phyloP scores from a whole-genome alignment of 1,140 invertebrate genomes.

The Eumaeus atala region DNA sequence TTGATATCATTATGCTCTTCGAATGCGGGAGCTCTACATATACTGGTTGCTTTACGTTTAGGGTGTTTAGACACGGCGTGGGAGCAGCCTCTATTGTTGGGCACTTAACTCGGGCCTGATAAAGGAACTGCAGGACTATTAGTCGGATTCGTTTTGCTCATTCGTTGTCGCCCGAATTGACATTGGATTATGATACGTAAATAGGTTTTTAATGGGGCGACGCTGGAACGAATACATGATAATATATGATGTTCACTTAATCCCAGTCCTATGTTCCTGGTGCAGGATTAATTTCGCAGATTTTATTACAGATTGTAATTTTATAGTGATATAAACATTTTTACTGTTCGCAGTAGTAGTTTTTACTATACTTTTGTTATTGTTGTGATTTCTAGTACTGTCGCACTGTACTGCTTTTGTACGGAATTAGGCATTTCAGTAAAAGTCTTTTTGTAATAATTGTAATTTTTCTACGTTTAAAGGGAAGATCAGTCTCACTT shows the following conservation, averaged over 20 bases:
- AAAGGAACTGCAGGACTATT: slow-evolving; percentile 70
- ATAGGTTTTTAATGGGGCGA: slow-evolving; percentile 42
- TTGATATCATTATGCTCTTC: slow-evolving; percentile 6
- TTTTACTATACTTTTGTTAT: too few species aligned
- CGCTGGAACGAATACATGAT: slow-evolving; percentile 30
- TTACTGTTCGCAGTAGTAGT: too few species aligned
- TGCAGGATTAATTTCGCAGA: too few species aligned
- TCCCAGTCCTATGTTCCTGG: background rate
- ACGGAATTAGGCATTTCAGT: too few species aligned
- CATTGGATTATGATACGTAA: slow-evolving; percentile 68
- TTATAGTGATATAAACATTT: too few species aligned
- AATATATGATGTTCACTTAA: slow-evolving; percentile 6
- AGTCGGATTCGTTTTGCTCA: slow-evolving; percentile 69
- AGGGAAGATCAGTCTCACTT: too few species aligned
- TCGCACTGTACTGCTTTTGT: too few species aligned
- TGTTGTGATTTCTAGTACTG: too few species aligned
- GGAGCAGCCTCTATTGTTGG: slow-evolving; percentile 62
- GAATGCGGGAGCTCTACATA: slow-evolving; percentile 29
- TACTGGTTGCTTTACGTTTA: slow-evolving; percentile 36
- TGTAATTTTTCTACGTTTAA: too few species aligned
- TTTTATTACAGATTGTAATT: too few species aligned
- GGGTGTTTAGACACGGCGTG: slow-evolving; percentile 70
- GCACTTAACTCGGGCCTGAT: slow-evolving; percentile 67
- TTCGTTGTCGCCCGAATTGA: slow-evolving; percentile 62
- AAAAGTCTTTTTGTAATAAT: too few species aligned